phyloP scores from a whole-genome alignment of 2,888 invertebrate species.

The Heliconius cydno region DNA sequence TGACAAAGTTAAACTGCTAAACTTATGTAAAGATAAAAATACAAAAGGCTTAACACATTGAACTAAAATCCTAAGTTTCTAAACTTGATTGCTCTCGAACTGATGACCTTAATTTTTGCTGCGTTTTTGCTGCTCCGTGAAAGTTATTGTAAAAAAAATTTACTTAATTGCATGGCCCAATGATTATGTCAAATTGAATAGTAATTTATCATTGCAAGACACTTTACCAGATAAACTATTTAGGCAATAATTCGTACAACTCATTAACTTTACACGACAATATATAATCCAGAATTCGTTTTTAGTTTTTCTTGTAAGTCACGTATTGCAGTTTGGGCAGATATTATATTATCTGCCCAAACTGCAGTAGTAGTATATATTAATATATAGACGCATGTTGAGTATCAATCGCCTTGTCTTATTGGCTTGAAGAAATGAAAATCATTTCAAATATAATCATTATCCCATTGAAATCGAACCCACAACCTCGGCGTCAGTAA shows the following conservation, averaged over 20 bases:
- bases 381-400: neutral
- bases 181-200: neutral
- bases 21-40: too few relatives aligned
- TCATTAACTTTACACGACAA: neutral
- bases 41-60: neutral
- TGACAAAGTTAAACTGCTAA: too few relatives aligned
- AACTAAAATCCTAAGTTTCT: neutral
- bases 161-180: neutral
- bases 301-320: neutral
- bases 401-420: neutral
- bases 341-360: neutral
- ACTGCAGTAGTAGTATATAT: too few relatives aligned
- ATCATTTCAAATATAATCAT: neutral
- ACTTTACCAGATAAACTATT: neutral
- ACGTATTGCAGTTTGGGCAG: neutral
- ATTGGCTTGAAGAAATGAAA: neutral
- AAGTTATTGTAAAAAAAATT: slow-evolving; percentile 1
- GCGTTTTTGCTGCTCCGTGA: neutral
- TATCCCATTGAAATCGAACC: neutral
- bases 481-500: neutral
- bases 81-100: neutral
- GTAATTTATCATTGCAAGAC: too few relatives aligned
- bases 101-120: neutral
- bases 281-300: neutral
- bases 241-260: neutral